Conservation (phyloP, 2,113 vertebrate genomes). For the Monopterus albus region DNA sequence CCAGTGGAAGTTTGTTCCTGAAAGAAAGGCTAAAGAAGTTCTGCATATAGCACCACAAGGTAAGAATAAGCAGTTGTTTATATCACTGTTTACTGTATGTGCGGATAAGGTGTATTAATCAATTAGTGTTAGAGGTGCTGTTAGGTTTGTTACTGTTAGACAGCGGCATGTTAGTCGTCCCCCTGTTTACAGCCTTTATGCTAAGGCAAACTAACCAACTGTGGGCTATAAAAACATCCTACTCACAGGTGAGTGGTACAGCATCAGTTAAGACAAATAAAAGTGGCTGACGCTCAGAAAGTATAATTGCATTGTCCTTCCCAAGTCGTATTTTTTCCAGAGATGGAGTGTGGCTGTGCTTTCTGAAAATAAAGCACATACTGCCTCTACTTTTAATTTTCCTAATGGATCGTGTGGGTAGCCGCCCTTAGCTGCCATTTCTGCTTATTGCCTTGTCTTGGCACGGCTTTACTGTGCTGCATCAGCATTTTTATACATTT, state of each 20-base stretch:
- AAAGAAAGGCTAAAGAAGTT: conserved; percentile 94
- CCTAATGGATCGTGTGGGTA: conserved; percentile 77
- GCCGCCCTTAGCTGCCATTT: conserved; percentile 57
- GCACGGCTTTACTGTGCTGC: conserved; percentile 54
- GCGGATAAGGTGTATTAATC: too few species aligned
- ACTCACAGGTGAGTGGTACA: too few species aligned
- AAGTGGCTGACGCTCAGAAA: conserved; percentile 61
- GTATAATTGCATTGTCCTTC: conserved; percentile 67
- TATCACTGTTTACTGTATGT: too few species aligned
- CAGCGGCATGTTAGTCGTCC: too few species aligned
- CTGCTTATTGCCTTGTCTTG: conserved; percentile 66
- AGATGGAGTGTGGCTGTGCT: conserved; percentile 59
- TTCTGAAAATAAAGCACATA: conserved; percentile 65
- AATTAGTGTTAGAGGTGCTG: too few species aligned
- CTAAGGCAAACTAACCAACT: too few species aligned
- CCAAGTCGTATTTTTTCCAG: conserved; percentile 61
- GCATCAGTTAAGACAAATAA: conserved; percentile 66
- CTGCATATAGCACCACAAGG: conserved; percentile 96
- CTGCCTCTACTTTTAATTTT: conserved; percentile 77
- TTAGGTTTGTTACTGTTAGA: too few species aligned
- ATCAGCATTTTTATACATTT: conserved; percentile 75
- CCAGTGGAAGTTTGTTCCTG: conserved; percentile 98
- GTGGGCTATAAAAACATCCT: too few species aligned
- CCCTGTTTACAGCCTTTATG: too few species aligned
- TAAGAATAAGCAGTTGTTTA: conserved; percentile 47